phyloP scores from a whole-genome alignment of 2,113 vertebrate species.

The Apistogramma diplotaenia region DNA sequence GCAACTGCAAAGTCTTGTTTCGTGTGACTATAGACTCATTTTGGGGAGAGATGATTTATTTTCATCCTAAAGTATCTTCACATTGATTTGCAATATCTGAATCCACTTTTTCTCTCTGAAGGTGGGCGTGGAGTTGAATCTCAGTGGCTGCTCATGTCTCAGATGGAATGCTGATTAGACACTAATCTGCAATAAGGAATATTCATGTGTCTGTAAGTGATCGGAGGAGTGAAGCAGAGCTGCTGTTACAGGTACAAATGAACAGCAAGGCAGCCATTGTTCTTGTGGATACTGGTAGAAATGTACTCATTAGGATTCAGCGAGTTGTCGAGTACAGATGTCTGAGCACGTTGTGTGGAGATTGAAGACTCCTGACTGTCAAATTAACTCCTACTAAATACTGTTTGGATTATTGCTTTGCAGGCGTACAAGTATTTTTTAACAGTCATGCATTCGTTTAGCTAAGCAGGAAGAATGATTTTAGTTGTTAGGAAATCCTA shows the following conservation, averaged over 20 bases:
- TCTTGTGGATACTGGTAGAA: constrained; percentile 29
- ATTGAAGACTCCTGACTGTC: constrained; percentile 58
- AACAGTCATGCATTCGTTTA: neutral
- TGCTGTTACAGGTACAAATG: constrained; percentile 45
- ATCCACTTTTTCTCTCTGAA: constrained; percentile 1
- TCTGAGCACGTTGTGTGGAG: constrained; percentile 43
- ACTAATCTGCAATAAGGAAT: constrained; percentile 53
- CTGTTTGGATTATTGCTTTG: constrained; percentile 46
- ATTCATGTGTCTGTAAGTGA: constrained; percentile 49
- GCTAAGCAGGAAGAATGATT: constrained; percentile 7
- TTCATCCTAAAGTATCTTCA: constrained; percentile 4
- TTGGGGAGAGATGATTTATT: neutral
- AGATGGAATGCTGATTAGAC: constrained; percentile 46
- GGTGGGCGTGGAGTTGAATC: constrained; percentile 29
- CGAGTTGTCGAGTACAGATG: constrained; percentile 35
- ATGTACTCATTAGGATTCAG: constrained; percentile 62
- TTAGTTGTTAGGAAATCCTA: neutral
- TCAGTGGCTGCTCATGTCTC: neutral
- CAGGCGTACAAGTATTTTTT: constrained; percentile 14
- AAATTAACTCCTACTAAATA: constrained; percentile 67
- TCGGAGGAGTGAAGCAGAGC: constrained; percentile 36
- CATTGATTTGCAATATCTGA: neutral
- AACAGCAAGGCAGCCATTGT: constrained; percentile 36
- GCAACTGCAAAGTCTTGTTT: neutral
- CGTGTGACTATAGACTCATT: neutral